Base-by-base conservation (phyloP, 2,113 vertebrate genomes). In the Motacilla tschutschensis region DNA sequence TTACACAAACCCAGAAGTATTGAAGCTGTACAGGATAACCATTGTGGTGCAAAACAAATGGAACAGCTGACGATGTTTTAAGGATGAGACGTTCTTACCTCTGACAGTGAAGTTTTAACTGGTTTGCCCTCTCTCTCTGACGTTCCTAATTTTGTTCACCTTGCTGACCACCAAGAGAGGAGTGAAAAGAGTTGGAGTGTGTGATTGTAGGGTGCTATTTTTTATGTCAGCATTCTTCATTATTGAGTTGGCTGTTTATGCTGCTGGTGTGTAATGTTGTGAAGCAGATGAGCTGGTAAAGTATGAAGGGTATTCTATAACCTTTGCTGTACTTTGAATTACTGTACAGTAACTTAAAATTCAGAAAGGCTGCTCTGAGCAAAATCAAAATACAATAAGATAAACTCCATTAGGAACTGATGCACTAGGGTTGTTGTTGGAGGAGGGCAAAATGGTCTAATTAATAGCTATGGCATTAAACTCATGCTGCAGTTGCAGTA, bases 391-490 rank as follows among this genome's bases (percentile, higher is more conserved):
- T 74, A 85, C 72, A 87, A 6, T 83, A 88, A 74, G 60, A 88
- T 72, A 84, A 94, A 94, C 71, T 90, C 85, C 77, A 88, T 83
- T 85, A 92, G 83, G 53, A 92, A 60, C 66, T 75, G 79, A 89
- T 92, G 76, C 47, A 79, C 50, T 77, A 55, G 33, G 77, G 24
- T 17, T 83, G 64, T 50, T 85, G 46, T 57, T 90, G 82, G 75
- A 91, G 72, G 75, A 92, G 63, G 69, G 80, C 38, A 93, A 88
- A 92, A 87, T 72, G 48, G 62, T 82, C 86, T 94, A 95, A 95
- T 95, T 95, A 95, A 95, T 88, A 93, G 91, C 85, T 93, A 86
- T 84, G 93, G 79, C 88, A 93, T 91, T 81, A 89, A 93, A 89
- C 79, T 77, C 83, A 55, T 2, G 1, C 77, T 84, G 91, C 85